Base-by-base conservation (phyloP, 2,113 vertebrate genomes). In the Myocastor coypus region DNA sequence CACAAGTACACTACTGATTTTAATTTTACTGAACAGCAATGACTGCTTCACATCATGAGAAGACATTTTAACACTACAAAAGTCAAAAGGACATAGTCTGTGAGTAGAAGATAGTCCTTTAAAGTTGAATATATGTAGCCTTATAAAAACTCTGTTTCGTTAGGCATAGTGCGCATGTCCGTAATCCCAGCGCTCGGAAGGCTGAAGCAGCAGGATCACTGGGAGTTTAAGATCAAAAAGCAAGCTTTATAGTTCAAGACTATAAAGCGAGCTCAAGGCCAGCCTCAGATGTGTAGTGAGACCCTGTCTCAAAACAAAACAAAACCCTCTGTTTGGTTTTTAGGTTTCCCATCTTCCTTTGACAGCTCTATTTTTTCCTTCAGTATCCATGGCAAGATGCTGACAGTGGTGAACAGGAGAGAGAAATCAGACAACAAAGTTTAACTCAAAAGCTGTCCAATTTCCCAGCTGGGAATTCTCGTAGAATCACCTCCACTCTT, bases 11-110 rank as follows among this genome's bases (percentile, higher is more conserved):
- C 71, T 87, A 37, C 26, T 40, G 52, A 84, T 95, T 91, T 90
- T 82, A 81, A 91, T 95, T 85, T 85, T 87, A 46, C 37, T 12
- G 16, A 92, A 89, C 14, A 82, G 52, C 26, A 77, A 52, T 83
- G 6, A 24, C 28, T 8, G 30, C 3, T 57, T 95, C 28, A 64
- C 63, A 71, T 52, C n/a, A 71, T 73, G 28, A 94, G n/a, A 81
- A 22, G 52, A 75, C 42, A 71, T 93, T 82, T 92, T 86, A 83
- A 87, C 19, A 30, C 14, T 83, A 61, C 28, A 80, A 83, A 80
- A 34, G 50, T 88, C 64, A 68, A 40, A 90, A 83, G 37, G 9
- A 85, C 22, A 63, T 68, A 68, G 73, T 26, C 24, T 78, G 89
- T 93, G 32, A 68, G 80, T 78, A 73, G 68, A 87, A 30, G 66